Evolutionary conservation across 2,888 invertebrate species (phyloP).

Genomic region (Lamellibrachia columna): DNA sequence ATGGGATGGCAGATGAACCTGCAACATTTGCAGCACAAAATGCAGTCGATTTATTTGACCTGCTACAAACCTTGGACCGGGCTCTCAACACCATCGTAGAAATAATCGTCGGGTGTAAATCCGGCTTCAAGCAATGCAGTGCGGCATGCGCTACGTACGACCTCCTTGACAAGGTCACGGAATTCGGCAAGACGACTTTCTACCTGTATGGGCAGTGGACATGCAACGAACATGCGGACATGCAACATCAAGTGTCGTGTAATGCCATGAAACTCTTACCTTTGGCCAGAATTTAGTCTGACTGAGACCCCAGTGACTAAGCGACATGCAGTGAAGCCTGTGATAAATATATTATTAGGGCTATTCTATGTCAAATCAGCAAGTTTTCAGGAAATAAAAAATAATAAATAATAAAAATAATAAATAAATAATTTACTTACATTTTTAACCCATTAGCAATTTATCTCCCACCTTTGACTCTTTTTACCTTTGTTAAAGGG

Average conservation of each 20-base stretch:
- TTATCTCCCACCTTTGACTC: no score
- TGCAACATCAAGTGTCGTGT: neutral
- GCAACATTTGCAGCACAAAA: neutral
- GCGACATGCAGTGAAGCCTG: no score
- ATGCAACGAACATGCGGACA: conserved; percentile 13
- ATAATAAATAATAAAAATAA: no score
- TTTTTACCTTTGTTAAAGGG: no score
- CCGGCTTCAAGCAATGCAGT: conserved; percentile 79
- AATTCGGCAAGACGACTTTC: conserved; percentile 64
- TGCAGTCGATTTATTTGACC: neutral
- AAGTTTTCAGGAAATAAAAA: no score
- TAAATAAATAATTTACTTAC: no score
- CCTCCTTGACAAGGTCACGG: conserved; percentile 70
- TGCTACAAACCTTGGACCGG: conserved; percentile 34
- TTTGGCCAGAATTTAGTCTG: neutral
- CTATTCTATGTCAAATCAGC: no score
- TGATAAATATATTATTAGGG: no score
- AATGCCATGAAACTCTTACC: neutral
- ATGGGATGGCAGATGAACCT: neutral
- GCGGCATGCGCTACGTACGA: conserved; percentile 78
- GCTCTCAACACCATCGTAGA: conserved; percentile 61
- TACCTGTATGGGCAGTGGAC: conserved; percentile 48
- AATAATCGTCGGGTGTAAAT: conserved; percentile 80
- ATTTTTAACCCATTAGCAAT: no score
- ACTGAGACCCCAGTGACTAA: neutral